Conservation (phyloP, 2,888 invertebrate genomes). For the Linyphia triangularis region DNA sequence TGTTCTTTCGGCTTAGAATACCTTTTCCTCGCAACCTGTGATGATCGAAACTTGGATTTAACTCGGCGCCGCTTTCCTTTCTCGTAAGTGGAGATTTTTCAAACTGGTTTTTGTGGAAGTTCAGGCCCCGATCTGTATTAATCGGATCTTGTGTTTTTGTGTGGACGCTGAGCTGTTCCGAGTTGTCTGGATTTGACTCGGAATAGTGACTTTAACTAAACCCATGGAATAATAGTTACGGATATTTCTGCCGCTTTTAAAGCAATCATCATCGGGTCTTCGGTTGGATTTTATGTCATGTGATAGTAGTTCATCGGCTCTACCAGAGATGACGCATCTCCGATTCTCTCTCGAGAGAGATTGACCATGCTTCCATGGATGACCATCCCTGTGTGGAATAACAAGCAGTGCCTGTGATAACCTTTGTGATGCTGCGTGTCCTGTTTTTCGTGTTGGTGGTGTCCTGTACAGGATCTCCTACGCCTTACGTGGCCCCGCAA, state of each 20-base stretch:
- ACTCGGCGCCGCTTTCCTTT: neutral
- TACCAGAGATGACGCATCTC: neutral
- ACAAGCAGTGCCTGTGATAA: neutral
- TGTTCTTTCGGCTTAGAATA: neutral
- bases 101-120: neutral
- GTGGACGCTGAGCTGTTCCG: neutral
- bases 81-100: neutral
- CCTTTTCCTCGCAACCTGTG: neutral
- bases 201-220: no score
- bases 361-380: neutral
- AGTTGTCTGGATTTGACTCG: neutral
- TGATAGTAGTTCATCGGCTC: neutral
- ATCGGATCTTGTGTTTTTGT: neutral
- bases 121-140: neutral
- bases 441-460: slow-evolving; percentile 11
- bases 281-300: neutral
- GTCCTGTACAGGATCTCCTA: neutral
- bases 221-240: no score
- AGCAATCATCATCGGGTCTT: neutral
- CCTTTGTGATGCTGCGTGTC: slow-evolving; percentile 12
- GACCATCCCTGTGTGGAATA: neutral
- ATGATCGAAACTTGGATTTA: neutral
- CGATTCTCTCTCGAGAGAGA: neutral
- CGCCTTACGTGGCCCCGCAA: slow-evolving; percentile 75
- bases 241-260: no score